These are phyloP conservation scores for Dryadula phaetusa DNA, from an alignment of 2,888 invertebrate genomes.

Conservation along the genomic window DNA sequence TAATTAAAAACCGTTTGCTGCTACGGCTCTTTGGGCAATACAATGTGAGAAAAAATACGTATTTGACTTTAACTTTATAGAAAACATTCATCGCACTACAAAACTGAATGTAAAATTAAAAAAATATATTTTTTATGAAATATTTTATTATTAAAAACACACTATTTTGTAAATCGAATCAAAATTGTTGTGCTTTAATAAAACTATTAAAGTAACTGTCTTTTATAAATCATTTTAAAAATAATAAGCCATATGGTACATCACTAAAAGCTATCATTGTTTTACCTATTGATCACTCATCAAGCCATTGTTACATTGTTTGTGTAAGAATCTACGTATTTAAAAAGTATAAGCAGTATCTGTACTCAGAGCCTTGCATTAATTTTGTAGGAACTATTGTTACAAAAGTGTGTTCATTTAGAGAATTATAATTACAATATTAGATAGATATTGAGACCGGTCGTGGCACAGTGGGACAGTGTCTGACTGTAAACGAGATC, in stretches of 20 bases:
- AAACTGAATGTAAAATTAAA: too few relatives aligned
- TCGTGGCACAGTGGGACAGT: too few relatives aligned
- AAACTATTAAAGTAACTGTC: not conserved
- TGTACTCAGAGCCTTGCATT: not conserved
- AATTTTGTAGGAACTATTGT: not conserved
- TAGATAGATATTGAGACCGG: too few relatives aligned
- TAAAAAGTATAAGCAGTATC: not conserved
- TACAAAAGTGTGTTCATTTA: not conserved
- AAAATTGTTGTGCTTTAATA: not conserved
- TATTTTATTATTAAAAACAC: too few relatives aligned
- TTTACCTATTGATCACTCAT: conserved; percentile 18
- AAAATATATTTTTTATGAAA: too few relatives aligned
- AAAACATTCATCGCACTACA: not conserved
- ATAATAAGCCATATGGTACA: not conserved
- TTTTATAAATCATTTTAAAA: not conserved
- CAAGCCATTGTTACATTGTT: conserved; percentile 11
- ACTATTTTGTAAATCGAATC: not conserved
- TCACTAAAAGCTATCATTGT: conserved; percentile 8
- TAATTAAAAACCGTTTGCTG: not conserved
- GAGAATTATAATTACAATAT: not conserved
- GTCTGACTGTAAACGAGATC: too few relatives aligned
- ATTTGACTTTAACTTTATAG: not conserved
- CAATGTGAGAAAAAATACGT: not conserved
- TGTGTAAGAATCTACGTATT: not conserved
- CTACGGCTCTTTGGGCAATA: not conserved